Base-by-base conservation (phyloP, 2,797 vertebrate genomes). In the Danio kyathit region DNA sequence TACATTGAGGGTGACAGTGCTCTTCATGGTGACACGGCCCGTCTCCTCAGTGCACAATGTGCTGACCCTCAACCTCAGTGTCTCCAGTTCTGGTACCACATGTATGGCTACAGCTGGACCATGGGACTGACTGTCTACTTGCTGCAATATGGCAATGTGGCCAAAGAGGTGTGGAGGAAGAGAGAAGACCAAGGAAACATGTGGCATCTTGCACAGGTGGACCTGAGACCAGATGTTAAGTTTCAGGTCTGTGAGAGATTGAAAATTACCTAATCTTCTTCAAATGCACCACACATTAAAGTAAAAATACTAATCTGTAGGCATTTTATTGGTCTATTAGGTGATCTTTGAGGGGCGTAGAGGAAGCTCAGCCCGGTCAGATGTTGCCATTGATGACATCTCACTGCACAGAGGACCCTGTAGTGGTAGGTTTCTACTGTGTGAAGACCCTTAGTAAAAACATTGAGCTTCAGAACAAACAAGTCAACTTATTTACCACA, bases 321-420 rank as follows among this genome's bases (percentile, higher is more conserved):
- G 56, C 0, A n/a, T 49, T 1, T 85, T 83, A n/a, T n/a, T n/a
- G n/a, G n/a, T n/a, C n/a, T n/a, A n/a, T n/a, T n/a, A 86, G 85
- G 79, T 86, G 41, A 57, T 86, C 7, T 86, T 86, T 82, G 85
- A 86, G 67, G 85, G 95, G n/a, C n/a, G n/a, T n/a, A n/a, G n/a
- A n/a, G n/a, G n/a, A n/a, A n/a, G n/a, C n/a, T n/a, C n/a, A n/a
- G n/a, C n/a, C n/a, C n/a, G n/a, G n/a, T n/a, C n/a, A n/a, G n/a
- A n/a, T n/a, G n/a, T n/a, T n/a, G n/a, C 95, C 0, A 63, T 96
- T 82, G 95, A 96, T 88, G 95, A 96, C 61, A 52, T 96, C 6
- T 90, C 86, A n/a, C 43, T 95, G 52, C 52, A 82, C 49, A 63
- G 10, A 8, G 94, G 94, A 69, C 65, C 6, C 41, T 96, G 96